Percentiles rank a stretch among this genome's conserved stretches.
Conservation (phyloP, 2,888 invertebrate genomes). For the Spatulosminthurus flaviceps region DNA sequence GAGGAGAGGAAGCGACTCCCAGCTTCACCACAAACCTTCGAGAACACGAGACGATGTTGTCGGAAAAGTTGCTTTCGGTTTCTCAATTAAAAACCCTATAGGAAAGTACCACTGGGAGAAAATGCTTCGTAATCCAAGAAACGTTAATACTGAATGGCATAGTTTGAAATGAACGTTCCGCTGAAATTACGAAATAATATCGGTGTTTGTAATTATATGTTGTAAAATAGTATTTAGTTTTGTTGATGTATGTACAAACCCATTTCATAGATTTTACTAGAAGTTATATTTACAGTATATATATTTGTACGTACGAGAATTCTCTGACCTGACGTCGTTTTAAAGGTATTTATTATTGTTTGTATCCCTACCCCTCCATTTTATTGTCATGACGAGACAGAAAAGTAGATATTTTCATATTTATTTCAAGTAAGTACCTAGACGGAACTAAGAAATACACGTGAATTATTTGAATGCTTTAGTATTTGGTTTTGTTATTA, state of each 20-base stretch:
- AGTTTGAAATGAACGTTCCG: conserved; percentile 53
- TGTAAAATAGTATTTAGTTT: background rate
- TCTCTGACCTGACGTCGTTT: too few species aligned
- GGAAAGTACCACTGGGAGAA: conserved; percentile 62
- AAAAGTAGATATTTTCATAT: too few species aligned
- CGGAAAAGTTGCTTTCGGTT: conserved; percentile 63
- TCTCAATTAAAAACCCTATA: conserved; percentile 58
- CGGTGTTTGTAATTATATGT: conserved; percentile 7
- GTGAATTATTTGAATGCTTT: too few species aligned
- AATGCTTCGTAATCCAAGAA: conserved; percentile 60
- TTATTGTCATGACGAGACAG: too few species aligned
- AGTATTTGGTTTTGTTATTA: too few species aligned
- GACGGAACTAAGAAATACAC: too few species aligned
- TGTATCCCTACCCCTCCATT: too few species aligned
- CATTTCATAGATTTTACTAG: too few species aligned
- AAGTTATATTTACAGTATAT: too few species aligned
- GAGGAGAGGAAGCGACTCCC: background rate
- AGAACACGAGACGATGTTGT: conserved; percentile 60
- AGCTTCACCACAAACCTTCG: conserved; percentile 38
- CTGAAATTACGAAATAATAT: background rate
- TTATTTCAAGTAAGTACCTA: too few species aligned
- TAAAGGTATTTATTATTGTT: too few species aligned
- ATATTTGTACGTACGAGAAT: too few species aligned
- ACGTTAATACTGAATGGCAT: conserved; percentile 62
- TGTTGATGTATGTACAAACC: background rate